Evolutionary conservation across 2,888 invertebrate genomes (phyloP).

Genomic region (Boloria selene): DNA sequence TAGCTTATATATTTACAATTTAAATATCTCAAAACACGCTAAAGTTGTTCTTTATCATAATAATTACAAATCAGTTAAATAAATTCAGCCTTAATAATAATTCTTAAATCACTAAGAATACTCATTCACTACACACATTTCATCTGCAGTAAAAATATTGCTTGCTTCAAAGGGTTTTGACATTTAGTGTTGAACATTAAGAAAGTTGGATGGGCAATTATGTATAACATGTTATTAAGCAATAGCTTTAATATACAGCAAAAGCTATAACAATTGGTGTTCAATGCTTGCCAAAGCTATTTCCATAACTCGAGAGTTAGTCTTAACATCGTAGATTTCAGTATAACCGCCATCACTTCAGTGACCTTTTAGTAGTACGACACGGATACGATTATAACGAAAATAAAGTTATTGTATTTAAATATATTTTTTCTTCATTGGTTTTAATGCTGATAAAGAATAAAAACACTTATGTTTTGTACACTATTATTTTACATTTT

Average conservation of each 20-base stretch:
- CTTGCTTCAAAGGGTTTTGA: slow-evolving; percentile 4
- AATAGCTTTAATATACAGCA: slow-evolving; percentile 39
- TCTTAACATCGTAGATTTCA: slow-evolving; percentile 59
- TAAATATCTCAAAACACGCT: neutral
- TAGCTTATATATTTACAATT: no score
- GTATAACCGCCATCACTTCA: slow-evolving; percentile 42
- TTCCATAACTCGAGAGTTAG: slow-evolving; percentile 52
- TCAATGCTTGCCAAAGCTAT: slow-evolving; percentile 48
- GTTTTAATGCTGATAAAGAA: neutral
- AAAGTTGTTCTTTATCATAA: no score
- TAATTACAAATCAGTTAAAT: no score
- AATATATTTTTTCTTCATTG: neutral
- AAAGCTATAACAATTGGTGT: slow-evolving; percentile 45
- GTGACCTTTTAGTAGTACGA: slow-evolving; percentile 19
- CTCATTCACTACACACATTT: neutral
- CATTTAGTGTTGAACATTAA: slow-evolving; percentile 22
- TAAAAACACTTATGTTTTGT: neutral
- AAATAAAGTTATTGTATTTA: neutral
- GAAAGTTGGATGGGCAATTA: slow-evolving; percentile 32
- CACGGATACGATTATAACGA: slow-evolving; percentile 12
- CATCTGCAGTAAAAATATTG: neutral
- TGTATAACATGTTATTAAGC: slow-evolving; percentile 40
- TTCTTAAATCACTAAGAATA: neutral
- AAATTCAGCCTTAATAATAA: neutral
- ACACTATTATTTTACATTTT: no score